Percentiles rank a stretch among this genome's conserved stretches.
Conservation (phyloP, 2,888 invertebrate species). For the Amiota mariae region DNA sequence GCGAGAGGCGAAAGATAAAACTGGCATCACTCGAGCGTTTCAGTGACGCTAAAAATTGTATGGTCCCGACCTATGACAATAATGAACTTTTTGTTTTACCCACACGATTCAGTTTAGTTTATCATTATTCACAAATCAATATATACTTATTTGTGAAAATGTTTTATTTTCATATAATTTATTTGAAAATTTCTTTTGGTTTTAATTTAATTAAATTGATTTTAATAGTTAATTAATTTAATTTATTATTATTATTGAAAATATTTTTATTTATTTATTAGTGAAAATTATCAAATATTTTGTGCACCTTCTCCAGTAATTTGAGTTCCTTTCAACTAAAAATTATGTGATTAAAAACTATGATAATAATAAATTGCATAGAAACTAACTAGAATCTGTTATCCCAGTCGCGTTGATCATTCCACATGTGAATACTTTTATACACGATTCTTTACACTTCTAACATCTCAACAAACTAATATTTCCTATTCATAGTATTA, state of each 20-base stretch:
- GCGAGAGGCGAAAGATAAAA: neutral
- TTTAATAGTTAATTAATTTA: constrained; percentile 5
- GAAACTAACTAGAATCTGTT: too few relatives aligned
- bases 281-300: too few relatives aligned
- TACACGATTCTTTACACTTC: too few relatives aligned
- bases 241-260: constrained; percentile 1
- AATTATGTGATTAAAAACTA: too few relatives aligned
- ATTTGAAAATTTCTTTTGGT: constrained; percentile 16
- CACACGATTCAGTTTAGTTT: neutral
- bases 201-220: neutral
- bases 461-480: too few relatives aligned
- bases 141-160: neutral
- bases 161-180: neutral
- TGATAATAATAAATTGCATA: too few relatives aligned
- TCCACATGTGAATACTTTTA: too few relatives aligned
- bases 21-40: neutral
- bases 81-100: constrained; percentile 64
- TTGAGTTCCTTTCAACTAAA: too few relatives aligned
- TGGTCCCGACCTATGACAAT: constrained; percentile 47
- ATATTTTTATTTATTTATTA: neutral
- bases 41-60: neutral
- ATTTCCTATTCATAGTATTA: too few relatives aligned
- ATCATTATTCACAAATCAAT: neutral
- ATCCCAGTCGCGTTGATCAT: too few relatives aligned
- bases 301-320: too few relatives aligned